Conservation (phyloP, 2,888 invertebrate genomes). For the Omphaloscelis lunosa region DNA sequence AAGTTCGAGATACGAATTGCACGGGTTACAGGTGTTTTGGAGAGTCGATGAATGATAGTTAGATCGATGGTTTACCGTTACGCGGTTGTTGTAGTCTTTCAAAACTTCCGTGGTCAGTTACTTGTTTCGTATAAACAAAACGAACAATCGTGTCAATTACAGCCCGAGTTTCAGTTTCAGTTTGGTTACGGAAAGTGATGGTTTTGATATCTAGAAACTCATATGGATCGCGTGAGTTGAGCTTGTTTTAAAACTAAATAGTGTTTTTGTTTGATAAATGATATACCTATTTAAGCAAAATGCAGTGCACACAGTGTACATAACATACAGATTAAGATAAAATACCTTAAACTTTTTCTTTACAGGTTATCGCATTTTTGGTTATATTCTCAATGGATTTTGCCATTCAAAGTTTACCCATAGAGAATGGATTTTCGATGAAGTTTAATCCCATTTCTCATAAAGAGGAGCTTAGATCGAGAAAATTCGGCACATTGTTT, state of each 20-base stretch:
- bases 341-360: constrained; percentile 33
- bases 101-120: constrained; percentile 53
- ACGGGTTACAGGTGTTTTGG: not conserved
- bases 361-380: constrained; percentile 70
- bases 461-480: constrained; percentile 73
- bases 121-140: constrained; percentile 53
- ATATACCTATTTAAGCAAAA: not conserved
- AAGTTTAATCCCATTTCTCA: constrained; percentile 74
- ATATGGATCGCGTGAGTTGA: constrained; percentile 71
- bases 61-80: constrained; percentile 39
- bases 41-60: not conserved
- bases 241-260: not conserved
- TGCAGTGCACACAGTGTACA: not conserved
- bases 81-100: constrained; percentile 5
- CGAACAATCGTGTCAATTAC: constrained; percentile 17
- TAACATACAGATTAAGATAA: constrained; percentile 19
- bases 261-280: not conserved
- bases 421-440: constrained; percentile 78
- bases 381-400: constrained; percentile 62
- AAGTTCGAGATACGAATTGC: not conserved
- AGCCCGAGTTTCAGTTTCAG: constrained; percentile 24
- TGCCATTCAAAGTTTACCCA: constrained; percentile 71
- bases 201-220: constrained; percentile 48
- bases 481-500: constrained; percentile 73
- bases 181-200: constrained; percentile 50